phyloP scores from a whole-genome alignment of 2,888 invertebrate species.

The Ceramica pisi region DNA sequence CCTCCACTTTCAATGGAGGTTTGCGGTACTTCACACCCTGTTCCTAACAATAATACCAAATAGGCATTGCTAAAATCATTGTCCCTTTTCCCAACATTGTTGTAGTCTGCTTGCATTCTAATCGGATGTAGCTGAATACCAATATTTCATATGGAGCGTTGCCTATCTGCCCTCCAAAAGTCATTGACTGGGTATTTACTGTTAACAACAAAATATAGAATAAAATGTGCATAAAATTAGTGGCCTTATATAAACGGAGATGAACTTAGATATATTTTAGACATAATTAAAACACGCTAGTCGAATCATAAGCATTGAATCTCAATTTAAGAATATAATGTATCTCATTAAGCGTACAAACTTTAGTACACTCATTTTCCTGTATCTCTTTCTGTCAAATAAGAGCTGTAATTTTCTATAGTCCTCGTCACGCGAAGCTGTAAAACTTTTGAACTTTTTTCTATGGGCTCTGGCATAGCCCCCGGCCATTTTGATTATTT shows the following conservation, averaged over 20 bases:
- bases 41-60: too few relatives aligned
- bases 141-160: too few relatives aligned
- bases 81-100: too few relatives aligned
- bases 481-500: too few relatives aligned
- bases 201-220: background rate
- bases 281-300: background rate
- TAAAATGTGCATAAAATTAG: conserved; percentile 6
- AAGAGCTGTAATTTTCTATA: background rate
- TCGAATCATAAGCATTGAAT: background rate
- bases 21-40: too few relatives aligned
- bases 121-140: too few relatives aligned
- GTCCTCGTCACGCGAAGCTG: too few relatives aligned
- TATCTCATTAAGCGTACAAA: background rate
- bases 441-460: too few relatives aligned
- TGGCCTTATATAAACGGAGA: conserved; percentile 25
- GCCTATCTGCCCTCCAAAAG: background rate
- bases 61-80: too few relatives aligned
- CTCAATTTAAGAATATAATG: background rate
- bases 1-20: too few relatives aligned
- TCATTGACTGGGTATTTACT: background rate
- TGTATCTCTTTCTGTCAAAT: background rate
- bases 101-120: too few relatives aligned
- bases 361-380: background rate
- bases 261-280: conserved; percentile 9
- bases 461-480: too few relatives aligned